phyloP scores from a whole-genome alignment of 92 coral and sea anemone species.

The Meandrina meandrites region DNA sequence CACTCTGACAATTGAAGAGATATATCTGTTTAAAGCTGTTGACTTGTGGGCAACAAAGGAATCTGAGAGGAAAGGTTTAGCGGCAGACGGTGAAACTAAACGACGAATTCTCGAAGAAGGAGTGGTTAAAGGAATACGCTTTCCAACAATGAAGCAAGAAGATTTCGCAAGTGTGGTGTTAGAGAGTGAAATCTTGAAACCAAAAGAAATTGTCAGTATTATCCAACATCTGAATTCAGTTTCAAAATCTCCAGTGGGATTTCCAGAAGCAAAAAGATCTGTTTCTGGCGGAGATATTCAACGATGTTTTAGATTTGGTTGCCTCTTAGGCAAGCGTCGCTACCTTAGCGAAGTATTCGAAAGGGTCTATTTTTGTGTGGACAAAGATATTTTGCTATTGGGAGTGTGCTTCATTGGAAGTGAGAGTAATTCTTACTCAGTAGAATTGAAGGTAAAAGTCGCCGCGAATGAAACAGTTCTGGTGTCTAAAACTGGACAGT shows the following conservation, averaged over 20 bases:
- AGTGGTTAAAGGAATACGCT: conserved; percentile 19
- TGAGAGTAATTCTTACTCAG: not conserved
- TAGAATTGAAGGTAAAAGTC: not conserved
- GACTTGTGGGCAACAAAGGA: conserved; percentile 60
- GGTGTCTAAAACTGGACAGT: not conserved
- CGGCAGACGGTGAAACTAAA: not conserved
- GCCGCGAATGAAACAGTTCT: not conserved
- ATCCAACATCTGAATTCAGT: no score
- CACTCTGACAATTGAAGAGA: conserved; percentile 39
- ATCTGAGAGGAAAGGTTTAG: conserved; percentile 48
- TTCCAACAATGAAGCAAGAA: conserved; percentile 16
- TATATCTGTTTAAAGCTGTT: conserved; percentile 53
- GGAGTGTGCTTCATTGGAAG: not conserved
- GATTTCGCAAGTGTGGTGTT: not conserved
- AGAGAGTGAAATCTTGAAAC: not conserved
- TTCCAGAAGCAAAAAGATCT: no score
- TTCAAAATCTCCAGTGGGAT: no score
- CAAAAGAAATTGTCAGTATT: no score
- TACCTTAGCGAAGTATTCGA: not conserved
- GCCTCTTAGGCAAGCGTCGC: not conserved
- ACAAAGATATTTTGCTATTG: not conserved
- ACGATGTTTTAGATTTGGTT: not conserved
- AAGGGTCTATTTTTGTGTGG: not conserved
- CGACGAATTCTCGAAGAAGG: conserved; percentile 19
- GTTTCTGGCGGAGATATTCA: no score